Evolutionary conservation across 2,113 vertebrate species (phyloP).

Genomic region (Oryzias javanicus): DNA sequence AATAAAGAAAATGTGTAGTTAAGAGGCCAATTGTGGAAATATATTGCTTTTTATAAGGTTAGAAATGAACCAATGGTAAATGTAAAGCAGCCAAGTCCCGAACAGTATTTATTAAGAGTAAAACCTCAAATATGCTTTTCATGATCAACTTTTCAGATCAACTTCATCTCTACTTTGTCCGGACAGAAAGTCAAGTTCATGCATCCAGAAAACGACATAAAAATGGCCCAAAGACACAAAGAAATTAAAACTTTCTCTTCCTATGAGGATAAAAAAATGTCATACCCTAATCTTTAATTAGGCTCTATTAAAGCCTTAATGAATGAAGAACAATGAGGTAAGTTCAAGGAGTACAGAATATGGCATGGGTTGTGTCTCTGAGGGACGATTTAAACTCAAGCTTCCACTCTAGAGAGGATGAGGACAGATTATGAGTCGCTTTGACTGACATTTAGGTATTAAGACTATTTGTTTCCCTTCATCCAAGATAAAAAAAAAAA

Average conservation of each 20-base stretch:
- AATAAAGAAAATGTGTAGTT: too few species aligned
- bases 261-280: constrained; percentile 17
- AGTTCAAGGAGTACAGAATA: constrained; percentile 20
- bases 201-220: too few species aligned
- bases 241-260: constrained; percentile 20
- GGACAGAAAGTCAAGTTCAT: too few species aligned
- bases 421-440: constrained; percentile 38
- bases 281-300: constrained; percentile 26
- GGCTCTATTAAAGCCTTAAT: constrained; percentile 7
- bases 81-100: too few species aligned
- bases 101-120: too few species aligned
- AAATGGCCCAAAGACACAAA: constrained; percentile 24
- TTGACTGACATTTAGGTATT: constrained; percentile 66
- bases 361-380: constrained; percentile 11
- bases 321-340: constrained; percentile 8
- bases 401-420: constrained; percentile 32
- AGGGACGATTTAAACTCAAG: not conserved
- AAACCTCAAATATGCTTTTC: too few species aligned
- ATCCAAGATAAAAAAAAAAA: constrained; percentile 57
- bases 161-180: too few species aligned
- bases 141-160: too few species aligned
- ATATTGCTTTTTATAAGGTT: too few species aligned
- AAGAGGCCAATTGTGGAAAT: too few species aligned
- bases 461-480: constrained; percentile 66
- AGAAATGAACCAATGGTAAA: too few species aligned